Evolutionary conservation across 2,797 vertebrate species (phyloP).

Genomic region (Carcharodon carcharias): DNA sequence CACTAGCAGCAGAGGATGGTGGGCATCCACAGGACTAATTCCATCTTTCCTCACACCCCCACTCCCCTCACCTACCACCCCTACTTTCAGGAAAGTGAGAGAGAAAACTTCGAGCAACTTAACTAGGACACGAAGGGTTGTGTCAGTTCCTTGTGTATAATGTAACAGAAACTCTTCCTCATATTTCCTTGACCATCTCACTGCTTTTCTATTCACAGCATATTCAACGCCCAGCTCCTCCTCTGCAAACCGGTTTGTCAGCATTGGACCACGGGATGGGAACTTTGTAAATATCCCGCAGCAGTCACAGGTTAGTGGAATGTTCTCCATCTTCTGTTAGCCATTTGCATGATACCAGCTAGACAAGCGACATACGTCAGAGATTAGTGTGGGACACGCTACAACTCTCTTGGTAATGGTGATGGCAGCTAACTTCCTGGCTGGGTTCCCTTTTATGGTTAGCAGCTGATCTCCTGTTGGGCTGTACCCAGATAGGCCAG

Average conservation of each 20-base stretch:
- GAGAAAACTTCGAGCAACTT: not conserved
- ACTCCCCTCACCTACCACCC: too few relatives aligned
- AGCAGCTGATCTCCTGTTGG: not conserved
- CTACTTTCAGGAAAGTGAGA: not conserved
- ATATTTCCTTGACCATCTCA: not conserved
- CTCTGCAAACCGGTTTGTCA: constrained; percentile 97
- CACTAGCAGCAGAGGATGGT: not conserved
- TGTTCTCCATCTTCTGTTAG: not conserved
- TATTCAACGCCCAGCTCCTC: constrained; percentile 92
- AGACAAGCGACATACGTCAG: not conserved
- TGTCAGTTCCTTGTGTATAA: not conserved
- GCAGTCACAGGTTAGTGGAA: constrained; percentile 80
- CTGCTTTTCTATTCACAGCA: constrained; percentile 63
- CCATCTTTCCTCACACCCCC: too few relatives aligned
- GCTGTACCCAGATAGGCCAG: not conserved
- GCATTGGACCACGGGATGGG: constrained; percentile 96
- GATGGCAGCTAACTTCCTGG: not conserved
- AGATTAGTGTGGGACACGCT: too few relatives aligned
- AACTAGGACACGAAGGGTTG: not conserved
- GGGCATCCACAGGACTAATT: not conserved
- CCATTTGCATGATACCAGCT: not conserved
- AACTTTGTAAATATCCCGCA: constrained; percentile 97
- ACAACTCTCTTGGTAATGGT: not conserved
- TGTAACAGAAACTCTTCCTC: not conserved
- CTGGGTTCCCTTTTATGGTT: not conserved